Base-by-base conservation (phyloP, 2,797 vertebrate species). In the Dromococcyx pavoninus region DNA sequence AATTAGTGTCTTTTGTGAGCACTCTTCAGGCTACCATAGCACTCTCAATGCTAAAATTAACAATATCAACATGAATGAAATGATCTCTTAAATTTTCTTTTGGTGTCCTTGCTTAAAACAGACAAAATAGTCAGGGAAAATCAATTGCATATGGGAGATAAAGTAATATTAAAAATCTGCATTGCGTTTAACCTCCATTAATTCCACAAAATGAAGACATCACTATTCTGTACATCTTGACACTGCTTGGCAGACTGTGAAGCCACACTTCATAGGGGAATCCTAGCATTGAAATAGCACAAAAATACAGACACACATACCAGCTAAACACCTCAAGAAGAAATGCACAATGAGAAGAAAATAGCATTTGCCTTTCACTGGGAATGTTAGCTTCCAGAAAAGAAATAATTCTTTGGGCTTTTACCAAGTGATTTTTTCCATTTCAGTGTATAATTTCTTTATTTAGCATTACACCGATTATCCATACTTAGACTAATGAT, bases 391-490 rank as follows among this genome's bases (percentile, higher is more conserved):
- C 91, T 93, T 82, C 85, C 83, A 92, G 89, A 90, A 94, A 92
- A 91, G 53, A 91, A 91, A 78, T 93, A 61, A 90, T 96, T 96
- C 73, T 89, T 78, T 95, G 87, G 83, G 73, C 64, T 95, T 92
- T 88, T 76, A 95, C 91, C 90, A 88, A 93, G 74, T n/a, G 74
- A 69, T 87, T 96, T 96, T n/a, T 97, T 94, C 93, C 86, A 88
- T 97, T 95, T 92, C 77, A 95, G 93, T 89, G 85, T 89, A 97
- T 96, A 95, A 96, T 97, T 95, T 96, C 95, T 94, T 97, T 97
- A 97, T 96, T 96, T 89, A 95, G 95, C 94, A 92, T 97, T 97
- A 96, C 88, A 96, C 81, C 16, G 85, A 97, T 97, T 97, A 97
- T 91, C 94, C 95, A 94, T 97, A 96, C 95, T 97, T 95, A 96